phyloP scores from a whole-genome alignment of 2,113 vertebrate genomes.

The Pelusios castaneus region DNA sequence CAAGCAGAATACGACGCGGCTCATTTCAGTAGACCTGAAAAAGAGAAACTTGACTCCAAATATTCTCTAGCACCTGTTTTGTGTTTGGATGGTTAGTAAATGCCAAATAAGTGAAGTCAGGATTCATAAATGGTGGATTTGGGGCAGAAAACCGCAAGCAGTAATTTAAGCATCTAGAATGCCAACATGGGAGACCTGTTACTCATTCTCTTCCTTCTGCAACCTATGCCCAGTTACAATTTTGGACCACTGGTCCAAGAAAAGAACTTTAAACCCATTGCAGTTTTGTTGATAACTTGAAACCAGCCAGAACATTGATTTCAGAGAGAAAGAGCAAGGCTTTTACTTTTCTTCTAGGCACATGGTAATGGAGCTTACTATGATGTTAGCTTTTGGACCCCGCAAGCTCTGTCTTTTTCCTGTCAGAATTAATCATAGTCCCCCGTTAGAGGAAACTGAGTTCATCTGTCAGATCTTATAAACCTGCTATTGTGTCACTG shows the following conservation, averaged over 20 bases:
- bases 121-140: slow-evolving; percentile 39
- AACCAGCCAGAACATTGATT: background rate
- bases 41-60: slow-evolving; percentile 32
- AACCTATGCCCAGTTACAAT: background rate
- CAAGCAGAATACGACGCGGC: slow-evolving; percentile 22
- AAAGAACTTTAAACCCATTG: background rate
- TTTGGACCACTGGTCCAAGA: background rate
- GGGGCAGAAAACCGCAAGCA: slow-evolving; percentile 19
- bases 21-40: slow-evolving; percentile 59
- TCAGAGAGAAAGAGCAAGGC: background rate
- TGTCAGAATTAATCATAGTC: background rate
- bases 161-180: slow-evolving; percentile 12
- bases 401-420: background rate
- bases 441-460: background rate
- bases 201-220: background rate
- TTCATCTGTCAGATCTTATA: background rate
- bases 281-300: background rate
- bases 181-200: rapidly evolving
- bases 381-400: background rate
- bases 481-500: background rate
- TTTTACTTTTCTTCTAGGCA: background rate
- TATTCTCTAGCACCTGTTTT: slow-evolving; percentile 4
- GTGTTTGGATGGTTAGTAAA: slow-evolving; percentile 22
- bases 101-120: background rate
- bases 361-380: background rate